phyloP scores from a whole-genome alignment of 2,797 vertebrate species.

The Masticophis lateralis region DNA sequence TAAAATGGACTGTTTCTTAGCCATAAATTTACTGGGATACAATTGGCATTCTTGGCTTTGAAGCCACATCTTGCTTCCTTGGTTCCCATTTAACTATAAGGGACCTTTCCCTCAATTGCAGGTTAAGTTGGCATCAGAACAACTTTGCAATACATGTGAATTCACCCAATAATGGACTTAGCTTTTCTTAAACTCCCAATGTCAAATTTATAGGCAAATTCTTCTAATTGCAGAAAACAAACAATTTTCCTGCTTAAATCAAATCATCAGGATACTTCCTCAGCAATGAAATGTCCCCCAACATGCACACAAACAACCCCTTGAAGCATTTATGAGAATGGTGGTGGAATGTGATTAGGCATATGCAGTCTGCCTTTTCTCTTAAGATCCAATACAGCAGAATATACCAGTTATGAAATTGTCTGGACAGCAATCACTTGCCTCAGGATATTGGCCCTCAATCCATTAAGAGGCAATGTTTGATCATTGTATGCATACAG shows the following conservation, averaged over 20 bases:
- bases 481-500: not conserved
- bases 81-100: not conserved
- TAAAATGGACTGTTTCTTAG: not conserved
- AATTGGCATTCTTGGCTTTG: not conserved
- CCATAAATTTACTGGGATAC: not conserved
- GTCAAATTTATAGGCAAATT: not conserved
- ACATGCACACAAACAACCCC: not conserved
- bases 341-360: not conserved
- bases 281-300: not conserved
- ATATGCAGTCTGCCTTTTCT: not conserved
- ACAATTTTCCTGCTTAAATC: not conserved
- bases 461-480: not conserved
- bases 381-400: not conserved
- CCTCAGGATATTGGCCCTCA: not conserved
- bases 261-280: not conserved
- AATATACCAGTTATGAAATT: not conserved
- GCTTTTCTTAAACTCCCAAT: not conserved
- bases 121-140: not conserved
- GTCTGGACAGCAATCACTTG: not conserved
- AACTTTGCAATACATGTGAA: not conserved
- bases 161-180: not conserved
- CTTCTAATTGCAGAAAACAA: not conserved
- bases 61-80: not conserved
- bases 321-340: not conserved
- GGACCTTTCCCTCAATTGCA: not conserved